A percentile compares a stretch with the other conserved stretches of the same genome.
These are phyloP conservation scores for Coregonus sp. DNA, from an alignment of 2,797 vertebrate genomes.

Conservation along the genomic window DNA sequence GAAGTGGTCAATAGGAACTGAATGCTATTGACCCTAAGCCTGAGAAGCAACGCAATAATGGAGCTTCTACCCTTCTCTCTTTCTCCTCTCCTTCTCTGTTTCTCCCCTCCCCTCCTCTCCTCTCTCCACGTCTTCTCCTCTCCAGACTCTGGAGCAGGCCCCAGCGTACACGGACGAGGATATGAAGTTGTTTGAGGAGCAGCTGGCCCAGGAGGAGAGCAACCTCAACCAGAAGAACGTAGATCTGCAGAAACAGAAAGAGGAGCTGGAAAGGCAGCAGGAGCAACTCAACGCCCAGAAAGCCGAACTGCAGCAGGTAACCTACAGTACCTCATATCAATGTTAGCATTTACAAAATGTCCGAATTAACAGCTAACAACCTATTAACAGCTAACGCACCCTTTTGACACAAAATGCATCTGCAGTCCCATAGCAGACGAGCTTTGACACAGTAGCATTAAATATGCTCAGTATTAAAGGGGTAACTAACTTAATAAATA, in stretches of 20 bases:
- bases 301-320: conserved; percentile 84
- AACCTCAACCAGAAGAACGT: conserved; percentile 77
- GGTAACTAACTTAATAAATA: no score
- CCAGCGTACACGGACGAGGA: conserved; percentile 87
- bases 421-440: no score
- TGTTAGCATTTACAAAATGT: not conserved
- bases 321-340: not conserved
- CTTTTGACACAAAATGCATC: no score
- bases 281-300: conserved; percentile 85
- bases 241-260: conserved; percentile 83
- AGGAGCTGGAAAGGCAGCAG: conserved; percentile 85
- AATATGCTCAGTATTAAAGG: no score
- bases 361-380: no score
- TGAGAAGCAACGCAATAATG: not conserved
- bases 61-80: not conserved
- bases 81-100: no score
- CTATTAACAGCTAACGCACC: no score
- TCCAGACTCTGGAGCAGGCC: conserved; percentile 85
- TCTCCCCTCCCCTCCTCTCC: no score
- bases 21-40: not conserved
- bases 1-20: not conserved
- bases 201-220: conserved; percentile 80
- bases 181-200: conserved; percentile 83
- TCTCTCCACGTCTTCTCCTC: conserved; percentile 6
- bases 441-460: no score